A percentile compares a stretch with the other conserved stretches of the same genome.
Conservation (phyloP, 2,113 vertebrate genomes). For the Erythrocebus patas region DNA sequence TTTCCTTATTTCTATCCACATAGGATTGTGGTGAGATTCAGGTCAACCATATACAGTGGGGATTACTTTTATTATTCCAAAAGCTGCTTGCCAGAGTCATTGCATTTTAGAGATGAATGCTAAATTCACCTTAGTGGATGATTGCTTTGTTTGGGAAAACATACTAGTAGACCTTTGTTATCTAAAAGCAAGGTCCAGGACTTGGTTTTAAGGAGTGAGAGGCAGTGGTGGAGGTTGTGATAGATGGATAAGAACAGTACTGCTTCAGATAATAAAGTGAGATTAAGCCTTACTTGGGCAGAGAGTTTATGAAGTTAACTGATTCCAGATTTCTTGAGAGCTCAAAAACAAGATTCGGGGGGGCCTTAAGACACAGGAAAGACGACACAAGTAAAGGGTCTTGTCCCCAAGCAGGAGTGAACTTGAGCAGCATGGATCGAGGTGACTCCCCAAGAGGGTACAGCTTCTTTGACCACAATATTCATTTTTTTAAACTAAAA, state of each 20-base stretch:
- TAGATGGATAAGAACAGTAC: not conserved
- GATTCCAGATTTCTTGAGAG: conserved; percentile 43
- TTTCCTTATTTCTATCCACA: not conserved
- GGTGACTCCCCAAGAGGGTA: not conserved
- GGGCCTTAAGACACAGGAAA: not conserved
- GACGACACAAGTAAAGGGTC: not conserved
- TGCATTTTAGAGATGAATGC: not conserved
- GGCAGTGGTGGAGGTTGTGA: not conserved
- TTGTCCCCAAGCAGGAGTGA: not conserved
- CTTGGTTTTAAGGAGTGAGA: not conserved
- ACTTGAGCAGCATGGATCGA: not conserved
- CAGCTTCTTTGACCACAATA: not conserved
- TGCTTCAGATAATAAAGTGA: not conserved
- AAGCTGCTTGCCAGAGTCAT: not conserved
- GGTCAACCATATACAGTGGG: not conserved
- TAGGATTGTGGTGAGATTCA: not conserved
- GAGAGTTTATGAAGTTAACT: conserved; percentile 42
- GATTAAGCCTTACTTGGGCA: conserved; percentile 29
- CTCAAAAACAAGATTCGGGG: not conserved
- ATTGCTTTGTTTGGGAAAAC: not conserved
- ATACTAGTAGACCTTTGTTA: not conserved
- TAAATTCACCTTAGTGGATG: not conserved
- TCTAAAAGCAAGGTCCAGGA: not conserved
- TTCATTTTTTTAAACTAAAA: not conserved
- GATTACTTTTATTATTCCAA: conserved; percentile 8